Evolutionary conservation across 2,113 vertebrate genomes (phyloP).

Genomic region (Crotophaga sulcirostris): DNA sequence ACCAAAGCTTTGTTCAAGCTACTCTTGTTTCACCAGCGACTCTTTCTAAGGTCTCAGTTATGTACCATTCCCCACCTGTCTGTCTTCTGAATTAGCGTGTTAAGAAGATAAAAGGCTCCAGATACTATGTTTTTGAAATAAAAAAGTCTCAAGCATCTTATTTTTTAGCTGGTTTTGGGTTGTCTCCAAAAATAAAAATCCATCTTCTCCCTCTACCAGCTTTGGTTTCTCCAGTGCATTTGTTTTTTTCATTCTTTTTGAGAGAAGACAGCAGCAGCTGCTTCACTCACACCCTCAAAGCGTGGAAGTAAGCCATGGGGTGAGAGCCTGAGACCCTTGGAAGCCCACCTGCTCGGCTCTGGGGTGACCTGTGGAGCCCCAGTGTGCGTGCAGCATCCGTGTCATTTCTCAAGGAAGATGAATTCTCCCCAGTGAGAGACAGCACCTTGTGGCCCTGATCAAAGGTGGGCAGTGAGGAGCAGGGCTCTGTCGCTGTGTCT

Average conservation of each 20-base stretch:
- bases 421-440: too few species aligned
- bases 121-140: not conserved
- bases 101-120: not conserved
- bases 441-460: not conserved
- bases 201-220: not conserved
- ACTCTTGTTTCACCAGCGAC: not conserved
- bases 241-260: not conserved
- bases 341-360: rapidly evolving
- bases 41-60: not conserved
- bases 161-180: not conserved
- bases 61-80: not conserved
- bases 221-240: not conserved
- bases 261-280: not conserved
- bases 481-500: not conserved
- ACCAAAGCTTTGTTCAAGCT: not conserved
- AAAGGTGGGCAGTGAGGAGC: not conserved
- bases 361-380: not conserved
- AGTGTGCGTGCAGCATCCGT: rapidly evolving
- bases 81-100: not conserved
- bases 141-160: not conserved
- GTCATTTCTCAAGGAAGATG: too few species aligned
- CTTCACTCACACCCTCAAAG: rapidly evolving
- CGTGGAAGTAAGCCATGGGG: not conserved
- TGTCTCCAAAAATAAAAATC: not conserved
- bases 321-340: not conserved